These are phyloP conservation scores for Eolophus roseicapilla DNA, from an alignment of 2,113 vertebrate genomes.

Conservation along the genomic window DNA sequence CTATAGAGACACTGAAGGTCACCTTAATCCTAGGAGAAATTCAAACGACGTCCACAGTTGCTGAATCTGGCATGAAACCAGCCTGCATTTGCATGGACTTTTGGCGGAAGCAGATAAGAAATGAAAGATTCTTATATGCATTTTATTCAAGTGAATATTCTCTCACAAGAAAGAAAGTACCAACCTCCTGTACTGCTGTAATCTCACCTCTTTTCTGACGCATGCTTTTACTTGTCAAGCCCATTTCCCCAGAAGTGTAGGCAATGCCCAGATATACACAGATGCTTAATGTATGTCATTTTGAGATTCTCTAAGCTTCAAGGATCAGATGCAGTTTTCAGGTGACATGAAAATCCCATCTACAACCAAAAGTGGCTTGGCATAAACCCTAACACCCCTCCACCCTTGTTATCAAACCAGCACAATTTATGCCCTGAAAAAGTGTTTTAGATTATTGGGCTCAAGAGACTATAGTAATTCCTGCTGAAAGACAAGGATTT, in stretches of 20 bases:
- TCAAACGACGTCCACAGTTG: neutral
- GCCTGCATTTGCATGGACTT: neutral
- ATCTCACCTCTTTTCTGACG: neutral
- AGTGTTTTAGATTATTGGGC: neutral
- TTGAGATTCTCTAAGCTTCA: neutral
- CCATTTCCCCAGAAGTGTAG: neutral
- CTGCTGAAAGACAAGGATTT: neutral
- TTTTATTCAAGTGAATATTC: neutral
- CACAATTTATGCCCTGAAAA: neutral
- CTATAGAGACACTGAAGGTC: neutral
- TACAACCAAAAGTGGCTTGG: neutral
- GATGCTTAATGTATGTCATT: neutral
- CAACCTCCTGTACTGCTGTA: neutral
- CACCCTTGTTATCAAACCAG: neutral
- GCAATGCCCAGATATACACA: neutral
- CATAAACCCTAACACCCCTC: neutral
- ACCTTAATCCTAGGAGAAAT: neutral
- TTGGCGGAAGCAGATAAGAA: neutral
- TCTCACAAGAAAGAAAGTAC: neutral
- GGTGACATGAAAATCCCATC: neutral
- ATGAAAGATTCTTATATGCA: neutral
- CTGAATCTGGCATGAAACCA: neutral
- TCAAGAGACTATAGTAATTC: neutral
- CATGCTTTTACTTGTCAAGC: neutral
- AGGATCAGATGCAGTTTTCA: neutral